These are phyloP conservation scores for Spheniscus mendiculus DNA, from an alignment of 2,113 vertebrate genomes.

Conservation along the genomic window DNA sequence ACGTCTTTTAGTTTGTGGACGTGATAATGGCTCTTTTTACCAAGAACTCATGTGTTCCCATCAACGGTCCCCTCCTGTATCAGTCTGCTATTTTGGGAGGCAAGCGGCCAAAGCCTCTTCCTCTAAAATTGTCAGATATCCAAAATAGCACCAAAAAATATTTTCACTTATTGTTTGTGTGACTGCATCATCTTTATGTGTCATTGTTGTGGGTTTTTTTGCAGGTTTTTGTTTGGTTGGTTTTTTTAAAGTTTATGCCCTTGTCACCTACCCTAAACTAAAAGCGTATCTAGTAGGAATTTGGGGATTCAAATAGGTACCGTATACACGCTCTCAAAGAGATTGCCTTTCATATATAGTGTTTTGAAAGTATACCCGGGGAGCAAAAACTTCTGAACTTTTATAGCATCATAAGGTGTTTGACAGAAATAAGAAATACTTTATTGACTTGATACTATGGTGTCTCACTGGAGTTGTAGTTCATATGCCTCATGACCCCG, in stretches of 20 bases:
- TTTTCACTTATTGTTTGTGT: not conserved
- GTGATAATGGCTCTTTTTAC: not conserved
- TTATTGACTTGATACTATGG: not conserved
- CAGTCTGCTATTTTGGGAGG: not conserved
- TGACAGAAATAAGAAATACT: not conserved
- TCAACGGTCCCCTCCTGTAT: not conserved
- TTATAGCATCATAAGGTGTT: not conserved
- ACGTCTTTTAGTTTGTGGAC: not conserved
- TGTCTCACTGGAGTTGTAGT: not conserved
- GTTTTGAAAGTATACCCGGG: not conserved
- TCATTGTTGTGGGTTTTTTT: fast-evolving
- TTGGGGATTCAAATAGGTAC: not conserved
- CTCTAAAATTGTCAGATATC: not conserved
- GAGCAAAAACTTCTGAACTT: not conserved
- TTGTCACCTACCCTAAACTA: not conserved
- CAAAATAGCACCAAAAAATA: not conserved
- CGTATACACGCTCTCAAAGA: not conserved
- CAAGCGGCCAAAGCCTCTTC: not conserved
- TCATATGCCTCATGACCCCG: not conserved
- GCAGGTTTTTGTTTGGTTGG: not conserved
- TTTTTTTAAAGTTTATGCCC: not conserved
- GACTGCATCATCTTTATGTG: not conserved
- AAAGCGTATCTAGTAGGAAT: not conserved
- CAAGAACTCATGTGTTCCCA: fast-evolving
- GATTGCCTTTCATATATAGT: not conserved